Evolutionary conservation across 2,888 invertebrate genomes (phyloP).

Genomic region (Gari tellinella): DNA sequence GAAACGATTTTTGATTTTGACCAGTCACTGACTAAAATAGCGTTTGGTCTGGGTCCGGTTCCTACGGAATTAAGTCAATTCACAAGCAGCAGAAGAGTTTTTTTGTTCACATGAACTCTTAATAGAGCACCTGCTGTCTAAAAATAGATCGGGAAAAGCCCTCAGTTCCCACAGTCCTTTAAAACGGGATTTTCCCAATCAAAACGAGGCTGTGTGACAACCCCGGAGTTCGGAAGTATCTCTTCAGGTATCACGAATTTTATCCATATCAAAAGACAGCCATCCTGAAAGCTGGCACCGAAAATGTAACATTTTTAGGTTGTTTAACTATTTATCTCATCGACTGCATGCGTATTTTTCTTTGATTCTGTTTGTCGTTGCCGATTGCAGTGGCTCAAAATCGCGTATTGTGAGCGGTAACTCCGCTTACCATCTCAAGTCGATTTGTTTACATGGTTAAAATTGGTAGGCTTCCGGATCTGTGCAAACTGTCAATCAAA

Average conservation of each 20-base stretch:
- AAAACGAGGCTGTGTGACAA: constrained; percentile 59
- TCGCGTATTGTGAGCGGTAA: constrained; percentile 21
- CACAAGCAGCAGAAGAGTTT: no score
- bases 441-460: constrained; percentile 55
- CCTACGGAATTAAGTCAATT: no score
- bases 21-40: no score
- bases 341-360: constrained; percentile 39
- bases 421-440: constrained; percentile 23
- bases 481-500: no score
- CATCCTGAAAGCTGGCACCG: constrained; percentile 20
- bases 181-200: constrained; percentile 42
- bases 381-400: constrained; percentile 54
- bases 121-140: no score
- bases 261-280: constrained; percentile 31
- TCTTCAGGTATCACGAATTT: constrained; percentile 38
- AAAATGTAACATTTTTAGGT: no score
- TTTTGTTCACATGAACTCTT: no score
- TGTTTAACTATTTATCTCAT: constrained; percentile 13
- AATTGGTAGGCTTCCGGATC: no score
- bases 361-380: background rate
- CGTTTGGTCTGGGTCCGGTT: no score
- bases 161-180: constrained; percentile 18
- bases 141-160: constrained; percentile 13
- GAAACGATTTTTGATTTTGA: no score
- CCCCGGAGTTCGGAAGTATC: constrained; percentile 42